phyloP scores from a whole-genome alignment of 2,888 invertebrate genomes.

The Tryphoninae sp. region DNA sequence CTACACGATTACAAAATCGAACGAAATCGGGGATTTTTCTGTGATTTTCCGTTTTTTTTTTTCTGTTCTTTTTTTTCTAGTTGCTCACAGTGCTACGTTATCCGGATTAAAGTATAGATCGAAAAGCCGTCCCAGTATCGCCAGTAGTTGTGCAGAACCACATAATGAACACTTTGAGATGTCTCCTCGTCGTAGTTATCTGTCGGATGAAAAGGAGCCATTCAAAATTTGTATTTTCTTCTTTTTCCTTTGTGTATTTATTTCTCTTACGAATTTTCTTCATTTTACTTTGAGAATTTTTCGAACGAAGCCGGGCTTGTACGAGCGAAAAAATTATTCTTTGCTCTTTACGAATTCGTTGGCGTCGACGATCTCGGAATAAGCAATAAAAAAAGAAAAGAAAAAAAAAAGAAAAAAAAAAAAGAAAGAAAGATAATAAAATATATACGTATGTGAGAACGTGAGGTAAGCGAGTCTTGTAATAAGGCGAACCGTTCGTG shows the following conservation, averaged over 20 bases:
- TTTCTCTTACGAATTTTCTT: conserved; percentile 2
- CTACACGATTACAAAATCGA: conserved; percentile 29
- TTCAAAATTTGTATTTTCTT: conserved; percentile 47
- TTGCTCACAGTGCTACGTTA: conserved; percentile 50
- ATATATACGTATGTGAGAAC: neutral
- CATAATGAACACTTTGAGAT: conserved; percentile 63
- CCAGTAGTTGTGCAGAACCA: conserved; percentile 64
- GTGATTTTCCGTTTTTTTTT: neutral
- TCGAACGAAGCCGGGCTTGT: conserved; percentile 34
- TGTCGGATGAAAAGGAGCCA: conserved; percentile 63
- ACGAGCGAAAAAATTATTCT: conserved; percentile 21
- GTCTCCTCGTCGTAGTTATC: conserved; percentile 63
- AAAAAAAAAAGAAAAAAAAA: conserved; percentile 14
- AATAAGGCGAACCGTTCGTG: conserved; percentile 58
- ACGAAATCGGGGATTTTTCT: conserved; percentile 21
- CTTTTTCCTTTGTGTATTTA: neutral
- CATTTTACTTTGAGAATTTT: conserved; percentile 24
- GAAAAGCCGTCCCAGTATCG: conserved; percentile 62
- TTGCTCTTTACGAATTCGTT: conserved; percentile 22
- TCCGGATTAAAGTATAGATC: conserved; percentile 60
- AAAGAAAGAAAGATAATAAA: conserved; percentile 27
- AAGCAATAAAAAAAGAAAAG: conserved; percentile 49
- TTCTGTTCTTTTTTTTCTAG: conserved; percentile 1
- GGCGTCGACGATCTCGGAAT: conserved; percentile 38
- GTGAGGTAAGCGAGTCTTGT: conserved; percentile 47